Percentiles rank a stretch among this genome's conserved stretches.
Evolutionary conservation across 2,888 invertebrate species (phyloP).

Genomic region (Drosophila kanekoi): DNA sequence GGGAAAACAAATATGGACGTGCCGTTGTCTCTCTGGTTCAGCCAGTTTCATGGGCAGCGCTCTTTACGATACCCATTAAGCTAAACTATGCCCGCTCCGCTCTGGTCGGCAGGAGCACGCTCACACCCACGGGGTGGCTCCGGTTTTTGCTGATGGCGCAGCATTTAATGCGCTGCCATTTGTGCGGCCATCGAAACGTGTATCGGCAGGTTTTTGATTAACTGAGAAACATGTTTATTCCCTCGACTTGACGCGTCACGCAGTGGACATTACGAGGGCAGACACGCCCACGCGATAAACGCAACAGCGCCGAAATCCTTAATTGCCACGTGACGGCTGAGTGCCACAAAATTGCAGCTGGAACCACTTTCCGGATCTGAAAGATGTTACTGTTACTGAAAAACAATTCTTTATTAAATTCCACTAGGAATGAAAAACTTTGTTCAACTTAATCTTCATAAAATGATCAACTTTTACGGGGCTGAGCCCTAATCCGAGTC

Average conservation of each 20-base stretch:
- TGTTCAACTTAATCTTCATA: constrained; percentile 4
- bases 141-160: constrained; percentile 58
- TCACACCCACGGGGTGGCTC: constrained; percentile 15
- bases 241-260: constrained; percentile 48
- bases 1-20: constrained; percentile 40
- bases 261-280: constrained; percentile 53
- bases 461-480: not conserved
- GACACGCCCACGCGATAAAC: constrained; percentile 62
- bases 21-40: constrained; percentile 1
- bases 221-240: constrained; percentile 13
- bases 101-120: constrained; percentile 1
- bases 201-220: constrained; percentile 56
- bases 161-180: constrained; percentile 68
- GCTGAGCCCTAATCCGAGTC: constrained; percentile 32
- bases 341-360: constrained; percentile 5
- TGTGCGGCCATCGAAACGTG: constrained; percentile 47
- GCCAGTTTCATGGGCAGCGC: constrained; percentile 47
- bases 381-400: constrained; percentile 1
- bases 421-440: not conserved
- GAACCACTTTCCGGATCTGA: not conserved
- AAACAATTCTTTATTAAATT: constrained; percentile 23
- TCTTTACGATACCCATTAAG: constrained; percentile 76
- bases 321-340: constrained; percentile 37
- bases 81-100: constrained; percentile 68
- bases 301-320: constrained; percentile 26